Conservation (phyloP, 2,888 invertebrate genomes). For the Drosophila recens region DNA sequence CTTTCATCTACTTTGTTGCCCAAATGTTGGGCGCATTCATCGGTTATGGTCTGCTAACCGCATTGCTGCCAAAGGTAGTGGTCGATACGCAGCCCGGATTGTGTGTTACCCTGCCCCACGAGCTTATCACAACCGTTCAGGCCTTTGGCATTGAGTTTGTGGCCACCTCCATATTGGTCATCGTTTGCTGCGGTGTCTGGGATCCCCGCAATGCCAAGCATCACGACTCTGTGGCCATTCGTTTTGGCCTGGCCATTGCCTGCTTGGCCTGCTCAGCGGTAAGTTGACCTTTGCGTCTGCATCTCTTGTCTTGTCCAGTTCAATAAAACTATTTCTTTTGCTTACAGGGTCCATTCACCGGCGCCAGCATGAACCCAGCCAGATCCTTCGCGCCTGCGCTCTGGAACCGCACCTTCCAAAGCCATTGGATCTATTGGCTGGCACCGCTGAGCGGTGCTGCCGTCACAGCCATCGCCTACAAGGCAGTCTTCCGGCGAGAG, state of each 20-base stretch:
- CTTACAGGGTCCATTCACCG: slow-evolving; percentile 89
- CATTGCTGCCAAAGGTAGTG: slow-evolving; percentile 85
- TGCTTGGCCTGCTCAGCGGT: slow-evolving; percentile 89
- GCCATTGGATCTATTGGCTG: slow-evolving; percentile 91
- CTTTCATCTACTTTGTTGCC: slow-evolving; percentile 87
- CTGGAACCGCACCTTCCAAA: slow-evolving; percentile 88
- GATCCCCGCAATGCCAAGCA: slow-evolving; percentile 89
- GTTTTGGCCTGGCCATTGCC: slow-evolving; percentile 89
- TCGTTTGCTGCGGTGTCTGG: slow-evolving; percentile 90
- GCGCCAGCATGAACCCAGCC: slow-evolving; percentile 90
- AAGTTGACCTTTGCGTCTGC: slow-evolving; percentile 69
- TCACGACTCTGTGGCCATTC: slow-evolving; percentile 88
- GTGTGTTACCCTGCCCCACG: slow-evolving; percentile 88
- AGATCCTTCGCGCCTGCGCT: slow-evolving; percentile 90
- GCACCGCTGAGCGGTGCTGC: slow-evolving; percentile 87
- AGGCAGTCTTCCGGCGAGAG: slow-evolving; percentile 84
- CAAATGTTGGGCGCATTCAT: slow-evolving; percentile 89
- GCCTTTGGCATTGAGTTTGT: slow-evolving; percentile 88
- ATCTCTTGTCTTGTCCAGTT: neutral
- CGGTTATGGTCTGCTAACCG: slow-evolving; percentile 90
- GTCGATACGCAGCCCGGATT: slow-evolving; percentile 84
- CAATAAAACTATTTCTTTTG: slow-evolving; percentile 5
- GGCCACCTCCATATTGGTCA: slow-evolving; percentile 88
- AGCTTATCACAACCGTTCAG: slow-evolving; percentile 86
- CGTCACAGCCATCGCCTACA: slow-evolving; percentile 85